Percentiles rank a stretch among this genome's conserved stretches.
Evolutionary conservation across 2,888 invertebrate genomes (phyloP).

Genomic region (Drosophila putrida): DNA sequence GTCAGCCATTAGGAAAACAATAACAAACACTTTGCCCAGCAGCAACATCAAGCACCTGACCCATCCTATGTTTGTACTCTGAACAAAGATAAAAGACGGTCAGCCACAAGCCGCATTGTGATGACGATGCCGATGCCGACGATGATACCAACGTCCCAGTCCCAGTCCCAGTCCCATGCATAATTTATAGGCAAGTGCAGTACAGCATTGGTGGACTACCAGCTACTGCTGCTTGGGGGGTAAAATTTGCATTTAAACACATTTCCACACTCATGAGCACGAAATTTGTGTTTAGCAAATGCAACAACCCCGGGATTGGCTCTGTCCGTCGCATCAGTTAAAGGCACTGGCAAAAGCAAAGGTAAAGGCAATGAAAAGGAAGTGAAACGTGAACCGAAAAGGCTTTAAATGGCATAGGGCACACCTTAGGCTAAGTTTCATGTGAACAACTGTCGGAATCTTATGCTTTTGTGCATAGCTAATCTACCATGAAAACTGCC

Average conservation of each 20-base stretch:
- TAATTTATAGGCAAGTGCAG: constrained; percentile 66
- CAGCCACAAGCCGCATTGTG: constrained; percentile 54
- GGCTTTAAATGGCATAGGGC: constrained; percentile 8
- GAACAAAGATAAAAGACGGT: constrained; percentile 48
- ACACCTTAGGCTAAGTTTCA: constrained; percentile 1
- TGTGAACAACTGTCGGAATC: constrained; percentile 3
- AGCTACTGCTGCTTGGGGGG: constrained; percentile 21
- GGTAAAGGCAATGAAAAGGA: constrained; percentile 3
- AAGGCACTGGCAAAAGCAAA: neutral
- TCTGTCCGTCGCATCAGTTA: constrained; percentile 5
- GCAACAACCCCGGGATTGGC: constrained; percentile 34
- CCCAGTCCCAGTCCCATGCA: constrained; percentile 53
- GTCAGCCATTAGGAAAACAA: constrained; percentile 71
- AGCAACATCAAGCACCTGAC: constrained; percentile 11
- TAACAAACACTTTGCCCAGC: constrained; percentile 60
- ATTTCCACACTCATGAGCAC: constrained; percentile 74
- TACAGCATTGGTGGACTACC: constrained; percentile 13
- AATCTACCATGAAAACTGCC: constrained; percentile 31
- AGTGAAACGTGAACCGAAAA: neutral
- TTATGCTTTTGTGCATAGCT: constrained; percentile 24
- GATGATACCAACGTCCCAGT: constrained; percentile 39
- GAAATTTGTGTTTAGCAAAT: constrained; percentile 51
- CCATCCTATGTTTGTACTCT: neutral
- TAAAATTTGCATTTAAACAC: constrained; percentile 74
- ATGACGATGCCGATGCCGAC: constrained; percentile 32